Base-by-base conservation (phyloP, 2,113 vertebrate genomes). In the Apistogramma diplotaenia region DNA sequence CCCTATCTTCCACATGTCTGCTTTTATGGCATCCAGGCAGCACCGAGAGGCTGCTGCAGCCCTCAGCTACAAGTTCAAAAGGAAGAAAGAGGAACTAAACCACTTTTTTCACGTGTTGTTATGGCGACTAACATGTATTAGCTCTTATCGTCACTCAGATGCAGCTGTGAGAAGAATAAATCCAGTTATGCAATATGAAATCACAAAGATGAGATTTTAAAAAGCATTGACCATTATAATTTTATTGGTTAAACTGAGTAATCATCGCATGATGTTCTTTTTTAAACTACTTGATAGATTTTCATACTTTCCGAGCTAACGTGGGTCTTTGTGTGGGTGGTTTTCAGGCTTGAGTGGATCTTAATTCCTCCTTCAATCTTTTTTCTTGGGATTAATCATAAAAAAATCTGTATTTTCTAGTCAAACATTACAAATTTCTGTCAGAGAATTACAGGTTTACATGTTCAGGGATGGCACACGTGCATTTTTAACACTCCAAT, bases 61-160 rank as follows among this genome's bases (percentile, higher is more conserved):
- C 1, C 43, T 18, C 51, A 31, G 65, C 31, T 19, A 49, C 40
- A 49, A 0, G 2, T 49, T 67, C 31, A 8, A 31, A 70, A 51
- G 10, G 3, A 31, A 2, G n/a, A 70, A 3, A 51, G 16, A 29
- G 31, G 9, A 70, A 70, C 49, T 29, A 3, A 51, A 70, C 25
- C 65, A 51, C 43, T 70, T 70, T 67, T 56, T n/a, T 73, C 12
- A 21, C 16, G 15, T 16, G 78, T 90, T 84, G 85, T 72, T 71
- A 87, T 89, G 85, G 74, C 2, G 43, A 82, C 72, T 15, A 15
- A 12, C 23, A 35, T 2, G 29, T 37, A 72, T 43, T 15, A 43
- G 25, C 25, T 16, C 12, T 23, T 2, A 54, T 9, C 27, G 1
- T 23, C 16, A 25, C 11, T 8, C 25, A 65, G 1, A 46, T 3